Conservation (phyloP, 2,888 invertebrate genomes). For the Plebejus melissa region DNA sequence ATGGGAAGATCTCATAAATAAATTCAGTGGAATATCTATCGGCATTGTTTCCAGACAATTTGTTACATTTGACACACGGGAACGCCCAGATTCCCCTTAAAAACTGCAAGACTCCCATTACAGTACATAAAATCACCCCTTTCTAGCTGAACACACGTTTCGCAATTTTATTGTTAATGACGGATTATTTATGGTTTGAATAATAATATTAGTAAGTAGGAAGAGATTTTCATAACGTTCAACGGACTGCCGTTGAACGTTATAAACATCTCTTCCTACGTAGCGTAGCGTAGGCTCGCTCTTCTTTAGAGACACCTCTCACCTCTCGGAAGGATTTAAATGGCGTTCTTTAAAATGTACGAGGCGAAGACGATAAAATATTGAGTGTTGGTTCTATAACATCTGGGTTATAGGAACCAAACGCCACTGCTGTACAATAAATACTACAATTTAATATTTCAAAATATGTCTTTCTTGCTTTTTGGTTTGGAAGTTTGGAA, state of each 20-base stretch:
- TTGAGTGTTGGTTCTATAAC: no score
- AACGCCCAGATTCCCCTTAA: constrained; percentile 68
- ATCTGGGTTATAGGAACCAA: no score
- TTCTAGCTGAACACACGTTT: constrained; percentile 28
- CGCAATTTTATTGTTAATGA: constrained; percentile 23
- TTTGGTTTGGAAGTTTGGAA: no score
- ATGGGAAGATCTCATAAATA: constrained; percentile 16
- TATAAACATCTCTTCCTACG: background rate
- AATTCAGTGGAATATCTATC: constrained; percentile 18
- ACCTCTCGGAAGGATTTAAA: no score
- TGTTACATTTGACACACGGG: constrained; percentile 65
- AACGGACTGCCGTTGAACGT: background rate
- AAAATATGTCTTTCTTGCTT: no score
- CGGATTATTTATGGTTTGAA: constrained; percentile 22
- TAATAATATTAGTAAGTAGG: background rate
- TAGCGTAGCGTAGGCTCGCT: background rate
- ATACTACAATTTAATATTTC: no score
- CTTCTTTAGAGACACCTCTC: no score
- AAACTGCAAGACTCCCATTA: constrained; percentile 49
- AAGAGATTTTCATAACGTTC: background rate
- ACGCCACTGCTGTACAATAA: no score
- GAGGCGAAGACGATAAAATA: no score
- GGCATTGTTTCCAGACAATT: constrained; percentile 46
- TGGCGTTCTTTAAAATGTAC: no score
- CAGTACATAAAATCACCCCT: constrained; percentile 42